Conservation (phyloP, 2,888 invertebrate genomes). For the Pseudanteris insignis region DNA sequence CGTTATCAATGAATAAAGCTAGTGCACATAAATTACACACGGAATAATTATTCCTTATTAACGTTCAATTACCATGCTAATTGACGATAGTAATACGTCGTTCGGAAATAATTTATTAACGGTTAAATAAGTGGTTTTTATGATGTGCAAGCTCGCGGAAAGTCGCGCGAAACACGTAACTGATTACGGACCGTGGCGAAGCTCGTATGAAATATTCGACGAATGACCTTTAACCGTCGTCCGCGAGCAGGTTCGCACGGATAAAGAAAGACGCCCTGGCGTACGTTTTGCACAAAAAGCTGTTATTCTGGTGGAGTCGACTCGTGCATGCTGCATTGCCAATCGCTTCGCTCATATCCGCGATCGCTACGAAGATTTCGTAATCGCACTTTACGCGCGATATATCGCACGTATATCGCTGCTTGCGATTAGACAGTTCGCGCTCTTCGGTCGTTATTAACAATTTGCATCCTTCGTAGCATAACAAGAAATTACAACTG, state of each 20-base stretch:
- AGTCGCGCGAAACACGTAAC: constrained; percentile 6
- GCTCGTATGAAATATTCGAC: not conserved
- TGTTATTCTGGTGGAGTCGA: constrained; percentile 18
- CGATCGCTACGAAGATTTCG: constrained; percentile 26
- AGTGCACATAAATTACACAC: constrained; percentile 22
- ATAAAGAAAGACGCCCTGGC: too few relatives aligned
- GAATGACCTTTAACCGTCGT: constrained; percentile 19
- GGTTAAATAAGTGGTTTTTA: constrained; percentile 16
- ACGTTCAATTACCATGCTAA: constrained; percentile 34
- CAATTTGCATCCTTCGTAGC: too few relatives aligned
- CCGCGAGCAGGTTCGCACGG: too few relatives aligned
- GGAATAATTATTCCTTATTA: constrained; percentile 35
- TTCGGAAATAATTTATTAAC: constrained; percentile 25
- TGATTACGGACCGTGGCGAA: not conserved
- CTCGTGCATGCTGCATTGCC: constrained; percentile 12
- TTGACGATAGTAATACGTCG: constrained; percentile 17
- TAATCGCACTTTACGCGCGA: constrained; percentile 26
- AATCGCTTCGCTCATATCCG: constrained; percentile 14
- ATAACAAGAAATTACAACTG: too few relatives aligned
- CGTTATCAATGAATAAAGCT: constrained; percentile 22
- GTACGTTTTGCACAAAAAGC: constrained; percentile 24
- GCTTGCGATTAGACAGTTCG: too few relatives aligned
- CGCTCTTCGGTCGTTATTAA: too few relatives aligned
- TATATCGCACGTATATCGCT: constrained; percentile 9
- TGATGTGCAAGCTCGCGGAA: not conserved